Evolutionary conservation across 1,140 invertebrate species (phyloP), one percentile per base, ranked within the genome.

Genomic region (Zelostemma sp.): DNA sequence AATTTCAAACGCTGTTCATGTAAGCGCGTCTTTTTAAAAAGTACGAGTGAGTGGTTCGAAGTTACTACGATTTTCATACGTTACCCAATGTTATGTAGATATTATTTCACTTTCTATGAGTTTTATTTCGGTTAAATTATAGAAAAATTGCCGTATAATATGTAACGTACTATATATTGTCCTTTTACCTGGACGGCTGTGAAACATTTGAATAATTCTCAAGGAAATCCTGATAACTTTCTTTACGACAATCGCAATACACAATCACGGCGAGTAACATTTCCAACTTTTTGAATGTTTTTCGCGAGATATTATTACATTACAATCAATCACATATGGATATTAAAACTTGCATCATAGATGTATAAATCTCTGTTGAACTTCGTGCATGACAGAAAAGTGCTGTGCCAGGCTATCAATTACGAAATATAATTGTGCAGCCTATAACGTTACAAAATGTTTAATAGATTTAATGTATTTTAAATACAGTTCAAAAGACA

Each of bases 21-120:
- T 62, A 51, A 58, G 16, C 47, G 41, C 68, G 40, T 72, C 57
- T 68, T 57, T 53, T 35, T 33, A 54, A 17, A 49, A 62, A 68
- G 60, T 53, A 61, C 51, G 51, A 72, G 60, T 58, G 56, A 61
- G 55, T 41, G 51, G 60, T 56, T 67, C 60, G 60, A 49, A 72
- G 60, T 72, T 61, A 68, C 69, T 56, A 31, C 58, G 57, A 73
- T 66, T 73, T 73, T 68, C 66, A 66, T 43, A 65, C 53, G 62
- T 72, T 72, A 68, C 65, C 56, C 62, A 72, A 72, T 66, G 54
- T 68, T 68, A 66, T 66, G 58, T 40, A 65, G 65, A 72, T 72
- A 68, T 58, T 72, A 64, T 72, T 72, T 64, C 69, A 72, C 64
- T 68, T 72, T 67, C 64, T 64, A 57, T 72, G 57, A 40, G 28